A percentile compares a stretch with the other conserved stretches of the same genome.
Evolutionary conservation across 2,888 invertebrate species (phyloP).

Genomic region (Microctonus aethiopoides): DNA sequence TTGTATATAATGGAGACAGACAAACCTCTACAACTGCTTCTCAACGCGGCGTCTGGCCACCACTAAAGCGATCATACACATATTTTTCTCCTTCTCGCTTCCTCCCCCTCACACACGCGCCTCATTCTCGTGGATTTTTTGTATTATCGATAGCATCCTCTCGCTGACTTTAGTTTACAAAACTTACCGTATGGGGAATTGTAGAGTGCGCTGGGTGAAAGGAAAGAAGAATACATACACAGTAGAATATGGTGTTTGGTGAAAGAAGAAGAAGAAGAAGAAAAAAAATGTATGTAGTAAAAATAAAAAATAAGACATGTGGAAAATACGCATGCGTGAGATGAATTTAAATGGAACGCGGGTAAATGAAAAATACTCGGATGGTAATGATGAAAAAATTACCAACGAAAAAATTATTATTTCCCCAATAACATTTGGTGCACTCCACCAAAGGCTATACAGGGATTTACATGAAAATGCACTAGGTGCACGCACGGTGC

Average conservation of each 20-base stretch:
- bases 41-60: conserved; percentile 32
- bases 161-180: neutral
- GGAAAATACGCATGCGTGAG: neutral
- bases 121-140: conserved; percentile 17
- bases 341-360: neutral
- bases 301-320: neutral
- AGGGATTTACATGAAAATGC: too few relatives aligned
- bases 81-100: neutral
- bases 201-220: neutral
- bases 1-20: conserved; percentile 19
- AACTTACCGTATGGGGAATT: neutral
- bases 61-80: conserved; percentile 26
- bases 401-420: too few relatives aligned
- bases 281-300: too few relatives aligned
- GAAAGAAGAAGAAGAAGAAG: too few relatives aligned
- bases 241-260: too few relatives aligned
- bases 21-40: conserved; percentile 28
- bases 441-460: too few relatives aligned
- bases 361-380: neutral
- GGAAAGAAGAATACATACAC: too few relatives aligned
- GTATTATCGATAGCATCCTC: neutral
- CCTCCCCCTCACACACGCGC: conserved; percentile 10
- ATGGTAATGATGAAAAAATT: too few relatives aligned
- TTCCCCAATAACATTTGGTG: too few relatives aligned
- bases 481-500: too few relatives aligned